Evolutionary conservation across 2,113 vertebrate genomes (phyloP).

Genomic region (Tachysurus vachellii): DNA sequence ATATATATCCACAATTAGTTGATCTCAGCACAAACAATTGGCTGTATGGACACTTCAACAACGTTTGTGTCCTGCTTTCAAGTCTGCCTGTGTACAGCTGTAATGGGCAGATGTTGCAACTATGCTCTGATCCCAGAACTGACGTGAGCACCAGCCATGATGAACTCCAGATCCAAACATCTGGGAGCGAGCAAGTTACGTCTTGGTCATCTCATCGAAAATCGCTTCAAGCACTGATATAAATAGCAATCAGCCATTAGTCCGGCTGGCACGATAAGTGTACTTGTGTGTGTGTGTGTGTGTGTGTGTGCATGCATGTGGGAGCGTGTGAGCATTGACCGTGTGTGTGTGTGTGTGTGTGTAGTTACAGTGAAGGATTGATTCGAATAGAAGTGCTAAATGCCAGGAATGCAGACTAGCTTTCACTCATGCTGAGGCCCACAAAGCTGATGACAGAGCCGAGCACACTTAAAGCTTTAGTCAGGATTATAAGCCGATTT

Average conservation of each 20-base stretch:
- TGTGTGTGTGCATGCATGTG: background rate
- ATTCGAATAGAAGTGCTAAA: slow-evolving; percentile 60
- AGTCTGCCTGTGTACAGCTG: slow-evolving; percentile 10
- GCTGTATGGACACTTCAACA: too few relatives aligned
- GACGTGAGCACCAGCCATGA: slow-evolving; percentile 38
- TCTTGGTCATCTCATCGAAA: slow-evolving; percentile 43
- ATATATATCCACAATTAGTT: background rate
- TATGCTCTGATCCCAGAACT: slow-evolving; percentile 25
- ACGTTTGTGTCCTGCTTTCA: background rate
- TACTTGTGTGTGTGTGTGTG: background rate
- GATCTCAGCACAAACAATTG: background rate
- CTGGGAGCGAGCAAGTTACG: slow-evolving; percentile 29
- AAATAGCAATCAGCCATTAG: slow-evolving; percentile 26
- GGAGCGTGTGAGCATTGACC: too few relatives aligned
- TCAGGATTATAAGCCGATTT: slow-evolving; percentile 34
- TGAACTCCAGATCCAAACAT: slow-evolving; percentile 44
- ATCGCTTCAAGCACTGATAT: slow-evolving; percentile 27
- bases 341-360: slow-evolving; percentile 1
- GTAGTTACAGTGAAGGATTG: slow-evolving; percentile 55
- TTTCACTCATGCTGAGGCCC: slow-evolving; percentile 43
- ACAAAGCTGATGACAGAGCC: slow-evolving; percentile 37
- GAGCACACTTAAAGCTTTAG: slow-evolving; percentile 43
- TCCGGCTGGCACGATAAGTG: background rate
- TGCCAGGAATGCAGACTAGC: slow-evolving; percentile 35
- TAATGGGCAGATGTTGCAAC: slow-evolving; percentile 23